Evolutionary conservation across 2,797 vertebrate genomes (phyloP).

Genomic region (Ambastaia sidthimunki): DNA sequence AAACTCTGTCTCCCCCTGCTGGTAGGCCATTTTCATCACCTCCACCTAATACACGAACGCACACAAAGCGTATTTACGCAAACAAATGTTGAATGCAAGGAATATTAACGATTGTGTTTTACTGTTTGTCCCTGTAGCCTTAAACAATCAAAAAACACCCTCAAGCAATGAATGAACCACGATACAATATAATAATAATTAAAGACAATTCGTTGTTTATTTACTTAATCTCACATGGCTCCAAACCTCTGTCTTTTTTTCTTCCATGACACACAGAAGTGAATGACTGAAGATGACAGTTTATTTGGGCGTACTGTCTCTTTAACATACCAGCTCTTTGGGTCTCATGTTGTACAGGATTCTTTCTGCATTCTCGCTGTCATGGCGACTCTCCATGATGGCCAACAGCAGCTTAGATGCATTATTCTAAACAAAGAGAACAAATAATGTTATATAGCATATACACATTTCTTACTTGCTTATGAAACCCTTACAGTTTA

Average conservation of each 20-base stretch:
- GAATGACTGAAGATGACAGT: not conserved
- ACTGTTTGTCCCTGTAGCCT: not conserved
- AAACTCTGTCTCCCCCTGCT: slow-evolving; percentile 93
- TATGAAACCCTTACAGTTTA: not conserved
- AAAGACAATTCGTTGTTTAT: too few relatives aligned
- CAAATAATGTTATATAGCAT: not conserved
- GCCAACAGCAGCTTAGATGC: slow-evolving; percentile 95
- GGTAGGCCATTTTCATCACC: slow-evolving; percentile 98
- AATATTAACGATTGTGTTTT: not conserved
- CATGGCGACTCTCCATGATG: slow-evolving; percentile 98
- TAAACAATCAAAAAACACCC: not conserved
- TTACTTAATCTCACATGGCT: not conserved
- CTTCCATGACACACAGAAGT: not conserved
- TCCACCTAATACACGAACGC: slow-evolving; percentile 83
- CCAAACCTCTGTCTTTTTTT: not conserved
- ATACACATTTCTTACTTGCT: not conserved
- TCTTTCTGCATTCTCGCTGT: slow-evolving; percentile 96
- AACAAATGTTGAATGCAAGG: not conserved
- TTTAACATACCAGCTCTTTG: slow-evolving; percentile 87
- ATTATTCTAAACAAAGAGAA: slow-evolving; percentile 81
- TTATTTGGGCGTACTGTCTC: not conserved
- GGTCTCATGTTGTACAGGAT: slow-evolving; percentile 99
- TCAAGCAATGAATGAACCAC: not conserved
- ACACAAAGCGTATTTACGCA: not conserved
- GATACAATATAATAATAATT: not conserved